These are phyloP conservation scores for Pterophyllum scalare DNA, from an alignment of 2,113 vertebrate species.

Conservation along the genomic window DNA sequence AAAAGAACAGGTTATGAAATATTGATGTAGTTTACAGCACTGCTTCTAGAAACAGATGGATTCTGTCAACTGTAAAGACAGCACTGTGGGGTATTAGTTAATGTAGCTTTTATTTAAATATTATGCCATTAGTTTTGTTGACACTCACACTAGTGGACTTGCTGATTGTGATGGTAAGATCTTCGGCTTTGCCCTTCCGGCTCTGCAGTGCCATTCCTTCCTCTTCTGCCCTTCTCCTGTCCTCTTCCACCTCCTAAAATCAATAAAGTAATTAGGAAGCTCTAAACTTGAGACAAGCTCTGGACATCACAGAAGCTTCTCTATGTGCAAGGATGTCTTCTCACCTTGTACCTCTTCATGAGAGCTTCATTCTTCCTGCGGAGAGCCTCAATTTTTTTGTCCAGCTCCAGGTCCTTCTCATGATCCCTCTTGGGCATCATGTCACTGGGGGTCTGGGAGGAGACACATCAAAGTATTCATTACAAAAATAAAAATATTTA, in stretches of 20 bases:
- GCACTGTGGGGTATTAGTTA: not conserved
- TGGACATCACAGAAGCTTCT: not conserved
- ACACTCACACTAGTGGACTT: constrained; percentile 88
- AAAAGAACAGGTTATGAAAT: not conserved
- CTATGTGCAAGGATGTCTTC: constrained; percentile 27
- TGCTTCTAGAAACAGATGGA: not conserved
- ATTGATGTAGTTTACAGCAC: not conserved
- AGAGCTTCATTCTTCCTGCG: constrained; percentile 94
- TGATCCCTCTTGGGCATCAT: constrained; percentile 85
- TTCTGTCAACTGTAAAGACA: not conserved
- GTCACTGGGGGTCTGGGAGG: constrained; percentile 80
- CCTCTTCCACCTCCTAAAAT: constrained; percentile 95
- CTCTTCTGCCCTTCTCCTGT: constrained; percentile 91
- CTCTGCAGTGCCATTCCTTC: constrained; percentile 88
- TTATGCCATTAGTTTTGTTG: not conserved
- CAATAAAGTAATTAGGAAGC: constrained; percentile 8
- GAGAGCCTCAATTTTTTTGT: constrained; percentile 93
- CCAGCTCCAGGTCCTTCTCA: constrained; percentile 91
- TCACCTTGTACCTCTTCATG: constrained; percentile 93
- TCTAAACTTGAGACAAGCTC: not conserved
- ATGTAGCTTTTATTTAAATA: not conserved
- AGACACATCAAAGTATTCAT: not conserved
- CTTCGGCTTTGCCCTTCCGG: constrained; percentile 85
- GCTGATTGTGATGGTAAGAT: constrained; percentile 95
- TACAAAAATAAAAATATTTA: not conserved